Evolutionary conservation across 2,888 invertebrate genomes (phyloP), one percentile per base, ranked within the genome.

Genomic region (Herminia tarsipennalis): DNA sequence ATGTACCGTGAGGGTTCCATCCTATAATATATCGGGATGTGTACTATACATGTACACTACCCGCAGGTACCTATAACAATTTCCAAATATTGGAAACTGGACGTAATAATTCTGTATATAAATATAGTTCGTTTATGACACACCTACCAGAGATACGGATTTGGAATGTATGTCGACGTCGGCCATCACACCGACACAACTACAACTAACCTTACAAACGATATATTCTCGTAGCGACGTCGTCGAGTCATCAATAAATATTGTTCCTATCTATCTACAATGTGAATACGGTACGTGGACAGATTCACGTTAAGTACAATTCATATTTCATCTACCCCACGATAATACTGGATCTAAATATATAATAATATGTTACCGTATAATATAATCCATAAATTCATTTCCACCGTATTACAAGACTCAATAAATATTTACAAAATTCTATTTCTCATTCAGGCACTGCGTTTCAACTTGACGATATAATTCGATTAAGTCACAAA

Each of bases 391-490:
- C 28, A 35, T 36, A 22, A 36, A 38, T 38, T 27, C 20, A n/a
- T 24, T 22, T 18, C 8, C 41, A 49, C 27, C 37, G 42, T 37
- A 37, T 43, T 18, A 25, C 8, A 47, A 34, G 12, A 32, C 20
- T 12, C 21, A n/a, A n/a, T n/a, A n/a, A n/a, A 24, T 24, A 40
- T 41, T 12, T 47, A 54, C 56, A 37, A 45, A 62, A 45, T 33
- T 52, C 48, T 47, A 41, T 48, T 43, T 28, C 25, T 44, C 40
- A 47, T 50, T 56, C 49, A 68, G 68, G 66, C 69, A 68, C 65
- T 47, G 37, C 20, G n/a, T 53, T 54, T 39, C 21, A 39, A 50
- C 39, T 56, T 38, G 41, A 55, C 40, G 30, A 41, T 22, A 36
- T 41, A 35, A 48, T 42, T 46, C 22, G 10, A 13, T 44, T 40